Conservation (phyloP, 92 coral and sea anemone species). For the Anthopleura xanthogrammica region DNA sequence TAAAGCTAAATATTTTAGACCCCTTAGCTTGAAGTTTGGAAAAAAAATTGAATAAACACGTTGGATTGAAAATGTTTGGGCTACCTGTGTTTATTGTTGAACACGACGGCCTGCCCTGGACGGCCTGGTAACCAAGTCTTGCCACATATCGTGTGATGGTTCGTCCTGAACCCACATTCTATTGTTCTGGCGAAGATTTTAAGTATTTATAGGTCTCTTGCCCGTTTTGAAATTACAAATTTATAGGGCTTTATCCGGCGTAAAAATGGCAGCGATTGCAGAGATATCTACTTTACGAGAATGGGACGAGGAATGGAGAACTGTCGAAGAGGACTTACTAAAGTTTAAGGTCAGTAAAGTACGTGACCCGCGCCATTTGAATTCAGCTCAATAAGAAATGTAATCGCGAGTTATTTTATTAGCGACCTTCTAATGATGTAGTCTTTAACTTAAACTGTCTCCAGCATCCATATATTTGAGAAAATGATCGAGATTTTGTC, state of each 20-base stretch:
- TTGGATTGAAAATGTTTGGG: background rate
- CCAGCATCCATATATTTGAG: too few species aligned
- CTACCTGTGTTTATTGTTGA: background rate
- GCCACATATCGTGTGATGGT: background rate
- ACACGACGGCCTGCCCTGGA: background rate
- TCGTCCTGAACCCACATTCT: background rate
- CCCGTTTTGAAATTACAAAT: background rate
- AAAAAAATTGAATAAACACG: too few species aligned
- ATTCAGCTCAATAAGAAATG: too few species aligned
- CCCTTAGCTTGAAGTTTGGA: too few species aligned
- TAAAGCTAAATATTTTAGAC: too few species aligned
- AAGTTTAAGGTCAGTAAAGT: constrained; percentile 72
- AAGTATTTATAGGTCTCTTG: background rate
- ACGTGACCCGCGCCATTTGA: background rate
- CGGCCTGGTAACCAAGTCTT: background rate
- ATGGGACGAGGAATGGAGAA: constrained; percentile 89
- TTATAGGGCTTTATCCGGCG: background rate
- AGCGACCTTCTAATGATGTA: too few species aligned
- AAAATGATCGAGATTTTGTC: too few species aligned
- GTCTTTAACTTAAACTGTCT: too few species aligned
- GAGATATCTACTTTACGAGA: constrained; percentile 76
- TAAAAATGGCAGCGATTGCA: constrained; percentile 87
- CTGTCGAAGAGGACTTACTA: constrained; percentile 76
- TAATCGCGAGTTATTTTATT: too few species aligned
- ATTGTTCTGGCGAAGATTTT: constrained; percentile 19